Evolutionary conservation across 2,888 invertebrate species (phyloP), one percentile per base, ranked within the genome.

Genomic region (Beris morrisii): DNA sequence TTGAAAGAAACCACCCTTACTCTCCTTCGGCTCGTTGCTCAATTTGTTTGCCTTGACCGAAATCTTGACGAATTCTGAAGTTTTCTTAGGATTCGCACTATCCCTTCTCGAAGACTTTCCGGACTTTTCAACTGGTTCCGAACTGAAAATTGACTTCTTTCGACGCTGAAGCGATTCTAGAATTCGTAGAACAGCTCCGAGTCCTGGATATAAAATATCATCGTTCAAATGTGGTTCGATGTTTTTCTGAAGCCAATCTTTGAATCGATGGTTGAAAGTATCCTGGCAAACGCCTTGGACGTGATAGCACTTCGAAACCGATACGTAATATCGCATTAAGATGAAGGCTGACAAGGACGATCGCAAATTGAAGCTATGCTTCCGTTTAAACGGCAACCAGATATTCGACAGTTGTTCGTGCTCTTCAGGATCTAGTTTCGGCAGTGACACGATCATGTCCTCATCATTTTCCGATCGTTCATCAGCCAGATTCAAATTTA

Each of bases 121-220:
- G 5, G 4, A 38, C 38, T 38, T 38, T 38, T 38, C 9, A 5
- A 38, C 9, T 3, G 5, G 5, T 9, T 38, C 38, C 38, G 38
- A 7, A 38, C 38, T 38, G 38, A 38, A 38, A 38, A 38, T 38
- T 38, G 38, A 38, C 38, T 38, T 38, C 9, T 38, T 38, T 7
- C 7, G 12, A 61, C 38, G 13, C 12, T 61, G 12, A 6, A 77
- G 56, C 11, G 74, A 72, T 67, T 77, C 76, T 5, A 74, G 69
- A 53, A 81, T 72, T 66, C 78, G 73, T 15, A 81, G 64, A 1
- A 77, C 67, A 1, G 75, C 79, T 0, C 80, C 81, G 4, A 81
- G 67, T 0, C 80, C 79, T 0, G 81, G 81, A 72, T 81, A 81
- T 53, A 80, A 75, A 15, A 73, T 59, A 2, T 77, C 76, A 70